Evolutionary conservation across 2,797 vertebrate genomes (phyloP).

Genomic region (Lacerta bilineata): DNA sequence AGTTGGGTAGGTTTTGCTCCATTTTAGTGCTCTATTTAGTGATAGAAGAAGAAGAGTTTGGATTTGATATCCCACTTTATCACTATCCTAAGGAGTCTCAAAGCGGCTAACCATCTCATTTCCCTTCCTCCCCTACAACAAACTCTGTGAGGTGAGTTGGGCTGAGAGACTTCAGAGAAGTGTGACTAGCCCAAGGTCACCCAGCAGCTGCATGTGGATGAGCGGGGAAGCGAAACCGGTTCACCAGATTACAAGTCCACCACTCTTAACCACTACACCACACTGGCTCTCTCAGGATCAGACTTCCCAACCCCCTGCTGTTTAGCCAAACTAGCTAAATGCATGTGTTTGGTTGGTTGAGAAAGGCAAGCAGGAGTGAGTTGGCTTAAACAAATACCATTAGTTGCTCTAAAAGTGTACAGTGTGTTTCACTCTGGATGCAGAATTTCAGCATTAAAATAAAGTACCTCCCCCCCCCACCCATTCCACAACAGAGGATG

Average conservation of each 20-base stretch:
- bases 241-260: too few species aligned
- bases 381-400: too few species aligned
- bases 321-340: background rate
- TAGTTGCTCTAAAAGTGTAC: background rate
- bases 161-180: too few species aligned
- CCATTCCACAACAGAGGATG: background rate
- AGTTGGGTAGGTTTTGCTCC: background rate
- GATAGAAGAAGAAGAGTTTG: background rate
- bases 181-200: too few species aligned
- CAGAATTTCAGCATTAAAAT: background rate
- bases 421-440: background rate
- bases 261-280: too few species aligned
- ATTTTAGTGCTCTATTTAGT: background rate
- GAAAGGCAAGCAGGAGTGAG: conserved; percentile 5
- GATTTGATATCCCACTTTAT: too few species aligned
- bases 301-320: background rate
- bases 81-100: too few species aligned
- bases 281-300: background rate
- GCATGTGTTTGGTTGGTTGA: background rate
- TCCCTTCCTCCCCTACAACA: too few species aligned
- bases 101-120: too few species aligned
- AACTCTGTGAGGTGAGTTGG: too few species aligned
- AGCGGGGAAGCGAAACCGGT: too few species aligned
- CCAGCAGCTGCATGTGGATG: too few species aligned
- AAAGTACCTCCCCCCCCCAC: background rate